phyloP scores from a whole-genome alignment of 2,113 vertebrate genomes.

The Peromyscus polionotus region DNA sequence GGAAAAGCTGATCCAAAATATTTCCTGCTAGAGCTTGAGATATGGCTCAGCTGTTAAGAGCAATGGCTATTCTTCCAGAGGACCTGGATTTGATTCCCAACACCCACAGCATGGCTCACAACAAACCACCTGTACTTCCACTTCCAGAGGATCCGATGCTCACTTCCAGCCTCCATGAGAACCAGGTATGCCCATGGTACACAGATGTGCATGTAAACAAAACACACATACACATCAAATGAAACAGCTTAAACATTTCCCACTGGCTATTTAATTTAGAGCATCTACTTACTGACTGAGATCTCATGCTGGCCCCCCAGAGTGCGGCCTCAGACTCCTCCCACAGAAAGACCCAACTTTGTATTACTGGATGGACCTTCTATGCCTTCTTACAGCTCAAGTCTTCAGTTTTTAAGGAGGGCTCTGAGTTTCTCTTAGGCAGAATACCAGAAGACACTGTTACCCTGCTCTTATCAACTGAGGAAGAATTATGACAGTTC shows the following conservation, averaged over 20 bases:
- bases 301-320: background rate
- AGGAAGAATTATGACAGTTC: constrained; percentile 11
- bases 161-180: background rate
- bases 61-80: background rate
- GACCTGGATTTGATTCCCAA: background rate
- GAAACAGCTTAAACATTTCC: background rate
- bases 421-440: background rate
- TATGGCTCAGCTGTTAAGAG: background rate
- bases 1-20: background rate
- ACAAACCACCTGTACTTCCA: background rate
- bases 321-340: background rate
- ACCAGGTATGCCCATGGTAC: background rate
- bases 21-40: background rate
- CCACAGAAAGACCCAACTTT: background rate
- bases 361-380: background rate
- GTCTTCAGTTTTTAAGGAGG: constrained; percentile 43
- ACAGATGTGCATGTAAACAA: background rate
- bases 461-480: constrained; percentile 31
- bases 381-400: background rate
- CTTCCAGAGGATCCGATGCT: background rate
- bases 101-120: background rate
- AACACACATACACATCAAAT: background rate
- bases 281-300: background rate
- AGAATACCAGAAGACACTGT: constrained; percentile 32
- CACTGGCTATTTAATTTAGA: background rate